These are phyloP conservation scores for Orussus abietinus DNA, from an alignment of 1,140 invertebrate species.

Conservation along the genomic window DNA sequence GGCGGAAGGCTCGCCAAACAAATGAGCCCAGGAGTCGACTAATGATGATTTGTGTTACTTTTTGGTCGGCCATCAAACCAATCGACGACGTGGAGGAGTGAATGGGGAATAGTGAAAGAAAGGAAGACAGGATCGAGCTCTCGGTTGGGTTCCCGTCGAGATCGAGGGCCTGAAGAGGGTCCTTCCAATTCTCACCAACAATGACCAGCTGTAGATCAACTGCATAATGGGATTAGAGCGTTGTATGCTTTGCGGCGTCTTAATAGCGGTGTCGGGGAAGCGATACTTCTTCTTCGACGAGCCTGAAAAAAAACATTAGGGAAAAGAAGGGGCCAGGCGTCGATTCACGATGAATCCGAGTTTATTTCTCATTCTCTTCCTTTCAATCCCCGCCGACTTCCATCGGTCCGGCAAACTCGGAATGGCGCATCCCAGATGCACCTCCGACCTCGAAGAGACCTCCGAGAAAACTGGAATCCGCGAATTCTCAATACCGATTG, in stretches of 20 bases:
- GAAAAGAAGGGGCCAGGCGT: too few relatives aligned
- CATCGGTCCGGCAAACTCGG: too few relatives aligned
- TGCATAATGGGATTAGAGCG: constrained; percentile 21
- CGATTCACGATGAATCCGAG: too few relatives aligned
- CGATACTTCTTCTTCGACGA: too few relatives aligned
- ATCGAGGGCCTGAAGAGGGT: constrained; percentile 20
- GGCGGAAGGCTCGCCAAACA: constrained; percentile 22
- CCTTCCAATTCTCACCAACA: constrained; percentile 25
- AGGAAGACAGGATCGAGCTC: constrained; percentile 10
- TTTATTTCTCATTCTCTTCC: too few relatives aligned
- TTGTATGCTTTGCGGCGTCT: constrained; percentile 15
- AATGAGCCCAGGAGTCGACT: constrained; percentile 24
- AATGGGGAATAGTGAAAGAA: constrained; percentile 9
- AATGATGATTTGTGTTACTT: constrained; percentile 34
- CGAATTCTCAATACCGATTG: too few relatives aligned
- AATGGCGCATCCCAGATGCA: too few relatives aligned
- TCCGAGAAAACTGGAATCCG: too few relatives aligned
- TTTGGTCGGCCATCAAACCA: constrained; percentile 20
- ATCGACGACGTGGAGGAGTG: constrained; percentile 4
- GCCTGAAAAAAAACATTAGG: too few relatives aligned
- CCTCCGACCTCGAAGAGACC: too few relatives aligned
- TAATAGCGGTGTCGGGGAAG: constrained; percentile 16
- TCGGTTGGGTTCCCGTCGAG: constrained; percentile 16
- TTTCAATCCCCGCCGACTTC: too few relatives aligned
- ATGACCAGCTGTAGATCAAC: constrained; percentile 21